Evolutionary conservation across 1,140 invertebrate species (phyloP).

Genomic region (Tetranychus urticae): DNA sequence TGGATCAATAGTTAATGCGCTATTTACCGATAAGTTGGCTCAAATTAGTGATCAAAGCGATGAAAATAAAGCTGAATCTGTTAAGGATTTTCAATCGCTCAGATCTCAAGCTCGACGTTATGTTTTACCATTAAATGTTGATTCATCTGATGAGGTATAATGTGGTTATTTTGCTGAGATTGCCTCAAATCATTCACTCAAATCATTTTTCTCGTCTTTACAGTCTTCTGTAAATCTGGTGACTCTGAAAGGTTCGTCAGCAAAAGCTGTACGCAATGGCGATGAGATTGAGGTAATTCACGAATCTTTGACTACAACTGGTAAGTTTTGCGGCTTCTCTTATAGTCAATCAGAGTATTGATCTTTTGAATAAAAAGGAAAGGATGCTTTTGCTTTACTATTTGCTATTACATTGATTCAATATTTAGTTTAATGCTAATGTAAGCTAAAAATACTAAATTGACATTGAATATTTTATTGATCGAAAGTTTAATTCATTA

Average conservation of each 20-base stretch:
- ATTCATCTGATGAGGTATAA: background rate
- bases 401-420: too few relatives aligned
- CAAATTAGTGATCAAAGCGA: background rate
- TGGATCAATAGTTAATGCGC: conserved; percentile 23
- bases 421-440: too few relatives aligned
- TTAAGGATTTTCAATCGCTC: background rate
- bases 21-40: background rate
- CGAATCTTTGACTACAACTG: conserved; percentile 4
- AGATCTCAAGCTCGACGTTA: background rate
- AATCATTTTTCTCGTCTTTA: background rate
- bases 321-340: background rate
- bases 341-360: too few relatives aligned
- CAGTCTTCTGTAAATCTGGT: conserved; percentile 4
- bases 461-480: background rate
- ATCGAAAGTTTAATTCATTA: background rate
- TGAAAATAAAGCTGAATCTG: background rate
- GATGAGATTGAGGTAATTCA: conserved; percentile 1
- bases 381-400: too few relatives aligned
- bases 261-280: background rate
- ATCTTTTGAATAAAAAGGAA: too few relatives aligned
- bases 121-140: conserved; percentile 3
- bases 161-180: too few relatives aligned
- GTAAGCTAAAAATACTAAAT: too few relatives aligned
- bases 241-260: conserved; percentile 1
- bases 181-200: too few relatives aligned